A percentile compares a stretch with the other conserved stretches of the same genome.
Evolutionary conservation across 2,113 vertebrate genomes (phyloP).

Genomic region (Corapipo altera): DNA sequence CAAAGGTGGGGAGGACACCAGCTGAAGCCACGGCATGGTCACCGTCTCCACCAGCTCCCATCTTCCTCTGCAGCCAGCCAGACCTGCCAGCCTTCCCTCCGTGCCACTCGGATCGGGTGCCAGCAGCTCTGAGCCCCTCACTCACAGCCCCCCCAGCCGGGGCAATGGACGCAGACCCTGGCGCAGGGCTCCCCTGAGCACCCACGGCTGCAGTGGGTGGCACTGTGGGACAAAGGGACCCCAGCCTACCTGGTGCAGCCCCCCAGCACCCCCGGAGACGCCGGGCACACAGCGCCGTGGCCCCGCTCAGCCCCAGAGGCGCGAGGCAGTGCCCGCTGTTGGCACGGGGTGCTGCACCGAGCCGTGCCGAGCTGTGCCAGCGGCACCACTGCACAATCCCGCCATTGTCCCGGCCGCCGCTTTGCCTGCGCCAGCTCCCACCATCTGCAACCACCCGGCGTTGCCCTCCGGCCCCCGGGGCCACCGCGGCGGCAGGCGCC

Average conservation of each 20-base stretch:
- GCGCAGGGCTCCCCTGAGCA: fast-evolving
- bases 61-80: not conserved
- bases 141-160: fast-evolving
- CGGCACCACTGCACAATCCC: not conserved
- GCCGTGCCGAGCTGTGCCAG: not conserved
- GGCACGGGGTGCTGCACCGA: not conserved
- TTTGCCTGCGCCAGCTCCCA: not conserved
- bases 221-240: not conserved
- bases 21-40: fast-evolving
- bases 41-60: not conserved
- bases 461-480: not conserved
- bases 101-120: fast-evolving
- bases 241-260: fast-evolving
- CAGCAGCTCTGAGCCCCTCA: not conserved
- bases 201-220: fast-evolving
- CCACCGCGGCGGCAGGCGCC: not conserved
- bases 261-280: not conserved
- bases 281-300: not conserved
- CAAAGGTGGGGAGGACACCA: fast-evolving
- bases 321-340: not conserved
- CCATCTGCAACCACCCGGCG: not conserved
- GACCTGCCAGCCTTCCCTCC: not conserved
- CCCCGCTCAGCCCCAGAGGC: not conserved
- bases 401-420: not conserved
- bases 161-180: not conserved